Conservation (phyloP, 1,140 invertebrate species). For the Calosoma granatense region DNA sequence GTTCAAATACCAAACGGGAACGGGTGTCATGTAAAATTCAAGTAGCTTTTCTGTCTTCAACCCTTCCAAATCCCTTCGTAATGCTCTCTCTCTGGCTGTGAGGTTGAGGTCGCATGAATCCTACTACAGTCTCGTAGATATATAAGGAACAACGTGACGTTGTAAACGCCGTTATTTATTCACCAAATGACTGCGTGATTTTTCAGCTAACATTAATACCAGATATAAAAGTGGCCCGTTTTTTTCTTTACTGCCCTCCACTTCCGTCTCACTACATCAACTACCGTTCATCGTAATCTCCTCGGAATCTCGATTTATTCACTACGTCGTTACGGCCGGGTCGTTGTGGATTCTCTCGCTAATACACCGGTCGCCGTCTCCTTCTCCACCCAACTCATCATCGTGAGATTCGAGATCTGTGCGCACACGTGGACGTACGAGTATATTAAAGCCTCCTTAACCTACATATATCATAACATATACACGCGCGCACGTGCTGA, state of each 20-base stretch:
- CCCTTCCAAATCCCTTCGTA: conserved; percentile 5
- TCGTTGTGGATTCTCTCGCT: no score
- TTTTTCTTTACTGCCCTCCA: neutral
- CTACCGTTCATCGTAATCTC: neutral
- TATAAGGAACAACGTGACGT: neutral
- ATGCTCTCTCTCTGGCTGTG: neutral
- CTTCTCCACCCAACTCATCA: no score
- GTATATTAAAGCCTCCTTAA: no score
- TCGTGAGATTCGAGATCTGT: no score
- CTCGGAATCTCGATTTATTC: neutral
- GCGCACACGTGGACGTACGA: no score
- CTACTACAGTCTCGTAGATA: no score
- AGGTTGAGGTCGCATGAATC: neutral
- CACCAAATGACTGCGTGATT: neutral
- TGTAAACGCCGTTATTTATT: neutral
- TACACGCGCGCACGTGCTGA: no score
- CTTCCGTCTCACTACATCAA: neutral
- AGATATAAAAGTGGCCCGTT: neutral
- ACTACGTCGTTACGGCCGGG: no score
- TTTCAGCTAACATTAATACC: neutral
- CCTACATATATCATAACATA: no score
- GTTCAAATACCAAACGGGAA: no score
- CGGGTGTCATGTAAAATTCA: conserved; percentile 10
- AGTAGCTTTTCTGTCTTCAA: neutral
- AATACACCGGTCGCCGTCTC: no score